phyloP scores from a whole-genome alignment of 2,888 invertebrate genomes.

The Busseola fusca region DNA sequence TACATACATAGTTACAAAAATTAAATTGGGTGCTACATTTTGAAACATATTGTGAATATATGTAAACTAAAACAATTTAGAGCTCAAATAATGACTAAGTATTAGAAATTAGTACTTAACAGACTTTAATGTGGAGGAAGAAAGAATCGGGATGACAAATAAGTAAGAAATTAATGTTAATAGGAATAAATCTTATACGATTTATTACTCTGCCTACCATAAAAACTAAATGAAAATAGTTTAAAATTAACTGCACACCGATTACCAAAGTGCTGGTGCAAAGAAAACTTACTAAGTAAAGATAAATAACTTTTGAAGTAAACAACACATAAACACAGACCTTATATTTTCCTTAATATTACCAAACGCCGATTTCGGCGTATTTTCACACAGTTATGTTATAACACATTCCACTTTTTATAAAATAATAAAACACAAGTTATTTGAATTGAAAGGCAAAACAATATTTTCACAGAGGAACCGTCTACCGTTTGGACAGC shows the following conservation, averaged over 20 bases:
- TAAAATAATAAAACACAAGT: not conserved
- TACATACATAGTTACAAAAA: not conserved
- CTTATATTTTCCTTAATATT: slow-evolving; percentile 28
- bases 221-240: not conserved
- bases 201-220: not conserved
- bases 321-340: slow-evolving; percentile 45
- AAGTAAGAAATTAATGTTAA: not conserved
- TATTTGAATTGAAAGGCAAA: not conserved
- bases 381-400: not conserved
- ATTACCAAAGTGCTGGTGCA: not conserved
- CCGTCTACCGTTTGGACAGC: slow-evolving; percentile 23
- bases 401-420: not conserved
- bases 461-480: slow-evolving; percentile 9
- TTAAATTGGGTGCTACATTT: not conserved
- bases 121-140: not conserved
- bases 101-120: not conserved
- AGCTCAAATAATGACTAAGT: not conserved
- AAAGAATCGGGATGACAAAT: not conserved
- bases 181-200: not conserved
- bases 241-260: not conserved
- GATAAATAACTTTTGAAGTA: slow-evolving; percentile 29
- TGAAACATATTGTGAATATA: too few species aligned
- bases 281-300: slow-evolving; percentile 8
- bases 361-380: slow-evolving; percentile 2
- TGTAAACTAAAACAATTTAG: not conserved